phyloP scores from a whole-genome alignment of 2,888 invertebrate species.

The Rosalia funebris region DNA sequence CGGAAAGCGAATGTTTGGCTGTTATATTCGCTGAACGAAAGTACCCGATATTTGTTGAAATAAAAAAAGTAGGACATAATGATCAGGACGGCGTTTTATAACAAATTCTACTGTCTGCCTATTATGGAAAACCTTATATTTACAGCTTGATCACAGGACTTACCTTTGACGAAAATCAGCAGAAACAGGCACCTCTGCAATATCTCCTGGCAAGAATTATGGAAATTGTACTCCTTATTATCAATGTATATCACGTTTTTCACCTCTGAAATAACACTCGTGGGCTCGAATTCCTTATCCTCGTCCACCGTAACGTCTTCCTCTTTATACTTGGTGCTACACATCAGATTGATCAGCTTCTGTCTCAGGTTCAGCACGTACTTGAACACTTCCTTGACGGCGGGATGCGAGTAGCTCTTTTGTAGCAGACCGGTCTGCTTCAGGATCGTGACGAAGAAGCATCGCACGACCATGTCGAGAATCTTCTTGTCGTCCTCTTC shows the following conservation, averaged over 20 bases:
- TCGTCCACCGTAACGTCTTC: constrained; percentile 38
- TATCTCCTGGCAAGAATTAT: constrained; percentile 62
- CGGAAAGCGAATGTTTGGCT: no score
- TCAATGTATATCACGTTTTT: constrained; percentile 27
- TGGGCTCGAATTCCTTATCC: constrained; percentile 37
- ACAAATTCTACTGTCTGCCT: no score
- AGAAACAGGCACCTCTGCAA: constrained; percentile 66
- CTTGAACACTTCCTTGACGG: constrained; percentile 59
- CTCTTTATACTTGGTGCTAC: constrained; percentile 44
- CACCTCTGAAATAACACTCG: constrained; percentile 36
- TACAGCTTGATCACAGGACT: constrained; percentile 28
- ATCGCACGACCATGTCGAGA: constrained; percentile 65
- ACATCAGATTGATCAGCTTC: constrained; percentile 54
- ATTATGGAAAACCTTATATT: no score
- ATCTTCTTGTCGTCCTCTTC: constrained; percentile 63
- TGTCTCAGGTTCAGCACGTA: constrained; percentile 52
- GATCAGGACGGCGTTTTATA: no score
- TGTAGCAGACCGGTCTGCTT: constrained; percentile 67
- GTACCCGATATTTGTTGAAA: no score
- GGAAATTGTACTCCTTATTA: constrained; percentile 48
- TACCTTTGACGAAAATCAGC: constrained; percentile 65
- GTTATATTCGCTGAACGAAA: no score
- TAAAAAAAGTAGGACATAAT: no score
- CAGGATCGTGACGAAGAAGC: constrained; percentile 66
- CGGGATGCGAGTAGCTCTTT: constrained; percentile 51